These are phyloP conservation scores for Iselma pallidipennis DNA, from an alignment of 2,888 invertebrate species.

Conservation along the genomic window DNA sequence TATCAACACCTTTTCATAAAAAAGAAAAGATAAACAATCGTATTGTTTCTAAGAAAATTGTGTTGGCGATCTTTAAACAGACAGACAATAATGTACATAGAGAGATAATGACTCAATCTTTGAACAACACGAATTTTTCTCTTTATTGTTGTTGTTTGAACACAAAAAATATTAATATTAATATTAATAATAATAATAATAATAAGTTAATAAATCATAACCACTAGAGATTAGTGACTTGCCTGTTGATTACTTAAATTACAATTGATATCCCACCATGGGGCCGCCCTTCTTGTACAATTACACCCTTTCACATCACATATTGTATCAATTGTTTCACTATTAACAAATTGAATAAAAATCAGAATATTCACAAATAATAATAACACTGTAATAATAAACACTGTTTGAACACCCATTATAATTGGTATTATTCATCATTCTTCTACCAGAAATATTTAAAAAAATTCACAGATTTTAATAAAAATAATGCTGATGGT, in stretches of 20 bases:
- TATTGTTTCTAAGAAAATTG: constrained; percentile 1
- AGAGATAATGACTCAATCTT: neutral
- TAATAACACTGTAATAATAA: constrained; percentile 32
- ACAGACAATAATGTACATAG: neutral
- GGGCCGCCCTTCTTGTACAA: constrained; percentile 61
- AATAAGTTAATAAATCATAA: too few species aligned
- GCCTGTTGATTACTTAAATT: constrained; percentile 65
- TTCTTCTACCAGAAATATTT: constrained; percentile 30
- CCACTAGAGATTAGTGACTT: too few species aligned
- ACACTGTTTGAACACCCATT: constrained; percentile 32
- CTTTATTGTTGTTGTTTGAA: neutral
- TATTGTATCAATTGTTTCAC: constrained; percentile 50
- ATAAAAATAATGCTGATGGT: neutral
- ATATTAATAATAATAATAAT: too few species aligned
- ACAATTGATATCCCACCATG: constrained; percentile 69
- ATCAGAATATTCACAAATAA: constrained; percentile 37
- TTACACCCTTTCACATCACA: constrained; percentile 65
- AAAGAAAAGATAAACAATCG: neutral
- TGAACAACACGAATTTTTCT: neutral
- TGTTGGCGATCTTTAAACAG: too few species aligned
- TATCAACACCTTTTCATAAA: neutral
- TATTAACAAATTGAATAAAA: constrained; percentile 26
- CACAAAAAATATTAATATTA: too few species aligned
- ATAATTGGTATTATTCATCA: constrained; percentile 28
- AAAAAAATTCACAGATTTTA: neutral